Evolutionary conservation across 2,888 invertebrate genomes (phyloP).

Genomic region (Mamestra brassicae): DNA sequence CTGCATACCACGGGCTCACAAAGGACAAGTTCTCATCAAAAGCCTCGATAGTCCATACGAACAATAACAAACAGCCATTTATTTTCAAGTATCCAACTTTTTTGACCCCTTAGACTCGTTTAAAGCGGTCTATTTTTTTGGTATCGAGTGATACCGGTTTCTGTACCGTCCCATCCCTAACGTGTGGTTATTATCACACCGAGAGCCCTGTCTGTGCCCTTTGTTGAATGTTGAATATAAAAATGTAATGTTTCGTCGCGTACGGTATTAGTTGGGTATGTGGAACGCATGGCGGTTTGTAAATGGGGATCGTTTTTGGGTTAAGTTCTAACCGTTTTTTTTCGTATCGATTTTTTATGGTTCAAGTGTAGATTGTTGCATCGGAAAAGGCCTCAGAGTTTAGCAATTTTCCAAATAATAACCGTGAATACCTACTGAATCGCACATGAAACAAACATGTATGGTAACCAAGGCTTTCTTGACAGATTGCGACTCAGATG

Average conservation of each 20-base stretch:
- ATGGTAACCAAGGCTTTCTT: no score
- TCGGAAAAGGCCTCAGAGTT: background rate
- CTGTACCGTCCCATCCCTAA: slow-evolving; percentile 54
- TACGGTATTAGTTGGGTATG: background rate
- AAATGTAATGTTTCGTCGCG: slow-evolving; percentile 22
- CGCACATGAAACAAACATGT: no score
- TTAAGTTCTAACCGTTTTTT: background rate
- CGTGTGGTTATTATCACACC: slow-evolving; percentile 45
- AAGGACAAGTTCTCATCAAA: slow-evolving; percentile 20
- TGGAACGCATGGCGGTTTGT: slow-evolving; percentile 1
- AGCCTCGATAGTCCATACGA: slow-evolving; percentile 9
- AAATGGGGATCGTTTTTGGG: background rate
- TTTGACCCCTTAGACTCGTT: slow-evolving; percentile 56
- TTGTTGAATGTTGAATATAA: slow-evolving; percentile 46
- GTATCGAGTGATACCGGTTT: slow-evolving; percentile 65
- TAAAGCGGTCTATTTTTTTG: slow-evolving; percentile 56
- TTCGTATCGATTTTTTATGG: background rate
- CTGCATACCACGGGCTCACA: background rate
- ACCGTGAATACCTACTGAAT: no score
- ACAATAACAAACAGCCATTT: slow-evolving; percentile 53
- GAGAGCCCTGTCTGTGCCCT: slow-evolving; percentile 41
- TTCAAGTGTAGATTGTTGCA: background rate
- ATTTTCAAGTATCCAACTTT: slow-evolving; percentile 53
- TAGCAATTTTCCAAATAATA: background rate
- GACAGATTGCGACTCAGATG: no score